Evolutionary conservation across 1,140 invertebrate species (phyloP).

Genomic region (Ectropis grisescens): DNA sequence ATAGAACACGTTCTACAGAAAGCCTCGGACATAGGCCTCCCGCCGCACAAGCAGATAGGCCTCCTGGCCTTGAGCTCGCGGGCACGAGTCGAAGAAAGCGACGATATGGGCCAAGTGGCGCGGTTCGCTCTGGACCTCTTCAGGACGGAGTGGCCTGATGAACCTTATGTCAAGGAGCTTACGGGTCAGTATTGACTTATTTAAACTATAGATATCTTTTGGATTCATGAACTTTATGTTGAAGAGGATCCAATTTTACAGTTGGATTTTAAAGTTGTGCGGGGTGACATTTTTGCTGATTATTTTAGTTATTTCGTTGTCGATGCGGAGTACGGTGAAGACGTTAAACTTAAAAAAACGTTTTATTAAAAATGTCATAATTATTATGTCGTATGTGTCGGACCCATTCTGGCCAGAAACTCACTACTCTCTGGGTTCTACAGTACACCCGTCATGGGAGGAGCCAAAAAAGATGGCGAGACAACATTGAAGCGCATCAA

Average conservation of each 20-base stretch:
- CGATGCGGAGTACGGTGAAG: not conserved
- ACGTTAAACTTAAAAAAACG: too few species aligned
- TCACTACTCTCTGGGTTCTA: too few species aligned
- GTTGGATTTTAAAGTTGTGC: not conserved
- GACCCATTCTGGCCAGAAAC: too few species aligned
- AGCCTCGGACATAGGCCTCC: conserved; percentile 18
- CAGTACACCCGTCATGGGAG: too few species aligned
- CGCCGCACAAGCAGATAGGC: conserved; percentile 28
- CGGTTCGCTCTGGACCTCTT: conserved; percentile 27
- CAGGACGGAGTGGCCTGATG: conserved; percentile 23
- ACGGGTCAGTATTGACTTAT: conserved; percentile 17
- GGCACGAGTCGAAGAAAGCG: conserved; percentile 6
- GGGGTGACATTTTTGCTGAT: not conserved
- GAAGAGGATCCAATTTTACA: not conserved
- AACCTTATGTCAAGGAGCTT: conserved; percentile 13
- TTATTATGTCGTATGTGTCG: too few species aligned
- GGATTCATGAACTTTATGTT: not conserved
- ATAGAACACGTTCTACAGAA: conserved; percentile 17
- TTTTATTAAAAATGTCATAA: too few species aligned
- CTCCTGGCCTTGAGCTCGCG: conserved; percentile 27
- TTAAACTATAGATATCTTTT: too few species aligned
- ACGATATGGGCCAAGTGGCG: conserved; percentile 19
- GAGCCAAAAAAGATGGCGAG: too few species aligned
- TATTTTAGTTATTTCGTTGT: not conserved
- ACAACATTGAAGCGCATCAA: too few species aligned